Evolutionary conservation across 1,140 invertebrate species (phyloP).

Genomic region (Zelostemma sp.): DNA sequence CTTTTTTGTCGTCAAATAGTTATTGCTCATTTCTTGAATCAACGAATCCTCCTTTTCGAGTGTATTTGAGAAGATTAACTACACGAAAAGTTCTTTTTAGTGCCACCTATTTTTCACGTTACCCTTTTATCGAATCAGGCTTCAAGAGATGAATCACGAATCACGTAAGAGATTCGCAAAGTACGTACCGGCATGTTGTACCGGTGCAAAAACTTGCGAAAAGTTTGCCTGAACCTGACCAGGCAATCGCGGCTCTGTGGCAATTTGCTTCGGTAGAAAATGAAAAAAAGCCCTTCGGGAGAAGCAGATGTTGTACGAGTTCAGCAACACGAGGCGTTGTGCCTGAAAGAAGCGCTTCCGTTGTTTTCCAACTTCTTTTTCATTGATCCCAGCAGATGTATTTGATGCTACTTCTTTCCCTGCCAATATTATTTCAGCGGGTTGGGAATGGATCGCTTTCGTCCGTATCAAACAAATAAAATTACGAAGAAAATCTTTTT

Average conservation of each 20-base stretch:
- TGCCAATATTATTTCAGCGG: background rate
- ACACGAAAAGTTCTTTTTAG: too few relatives aligned
- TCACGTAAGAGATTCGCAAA: slow-evolving; percentile 12
- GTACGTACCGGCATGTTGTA: slow-evolving; percentile 2
- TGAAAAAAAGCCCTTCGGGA: background rate
- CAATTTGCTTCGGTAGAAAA: slow-evolving; percentile 3
- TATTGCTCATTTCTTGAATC: too few relatives aligned
- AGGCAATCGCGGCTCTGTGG: slow-evolving; percentile 3
- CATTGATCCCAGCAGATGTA: slow-evolving; percentile 5
- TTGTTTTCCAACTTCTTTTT: slow-evolving; percentile 6
- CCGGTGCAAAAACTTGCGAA: background rate
- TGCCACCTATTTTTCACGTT: background rate
- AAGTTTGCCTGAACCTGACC: slow-evolving; percentile 9
- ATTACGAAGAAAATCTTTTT: background rate
- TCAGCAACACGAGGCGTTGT: background rate
- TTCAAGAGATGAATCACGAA: slow-evolving; percentile 7
- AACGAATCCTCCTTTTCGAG: too few relatives aligned
- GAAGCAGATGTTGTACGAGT: slow-evolving; percentile 3
- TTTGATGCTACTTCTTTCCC: background rate
- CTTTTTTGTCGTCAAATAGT: too few relatives aligned
- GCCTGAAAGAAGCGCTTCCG: background rate
- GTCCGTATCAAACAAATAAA: background rate
- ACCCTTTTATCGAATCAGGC: background rate
- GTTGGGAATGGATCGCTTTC: background rate
- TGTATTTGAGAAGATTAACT: too few relatives aligned